These are phyloP conservation scores for Lates japonicus DNA, from an alignment of 2,797 vertebrate species.

Conservation along the genomic window DNA sequence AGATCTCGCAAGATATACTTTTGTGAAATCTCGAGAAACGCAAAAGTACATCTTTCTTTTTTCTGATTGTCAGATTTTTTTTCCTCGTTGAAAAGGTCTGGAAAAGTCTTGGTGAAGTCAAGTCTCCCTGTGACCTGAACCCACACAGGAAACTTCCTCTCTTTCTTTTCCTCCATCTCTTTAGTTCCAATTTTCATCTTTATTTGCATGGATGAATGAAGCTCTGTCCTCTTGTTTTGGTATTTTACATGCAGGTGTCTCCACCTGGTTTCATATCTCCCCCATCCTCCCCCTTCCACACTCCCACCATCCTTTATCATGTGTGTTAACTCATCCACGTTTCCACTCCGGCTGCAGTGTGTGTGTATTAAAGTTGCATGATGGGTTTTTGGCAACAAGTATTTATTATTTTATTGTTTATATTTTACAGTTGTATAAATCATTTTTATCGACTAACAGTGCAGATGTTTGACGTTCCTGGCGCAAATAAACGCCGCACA, in stretches of 20 bases:
- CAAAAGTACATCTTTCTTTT: no score
- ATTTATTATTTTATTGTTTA: not conserved
- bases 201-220: not conserved
- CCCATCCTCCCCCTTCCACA: not conserved
- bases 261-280: no score
- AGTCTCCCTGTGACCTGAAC: no score
- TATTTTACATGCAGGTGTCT: not conserved
- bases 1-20: no score
- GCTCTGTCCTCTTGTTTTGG: not conserved
- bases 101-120: not conserved
- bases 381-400: slow-evolving; percentile 27
- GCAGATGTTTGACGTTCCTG: not conserved
- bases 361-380: slow-evolving; percentile 54
- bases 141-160: no score
- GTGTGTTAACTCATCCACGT: not conserved
- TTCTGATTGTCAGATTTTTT: no score
- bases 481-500: not conserved
- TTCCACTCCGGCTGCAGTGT: slow-evolving; percentile 18
- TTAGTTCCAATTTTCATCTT: not conserved
- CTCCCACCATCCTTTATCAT: not conserved
- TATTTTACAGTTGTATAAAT: not conserved
- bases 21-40: no score
- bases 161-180: not conserved
- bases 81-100: no score
- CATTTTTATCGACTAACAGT: not conserved